Conservation (phyloP, 2,797 vertebrate genomes). For the Agapornis canus region DNA sequence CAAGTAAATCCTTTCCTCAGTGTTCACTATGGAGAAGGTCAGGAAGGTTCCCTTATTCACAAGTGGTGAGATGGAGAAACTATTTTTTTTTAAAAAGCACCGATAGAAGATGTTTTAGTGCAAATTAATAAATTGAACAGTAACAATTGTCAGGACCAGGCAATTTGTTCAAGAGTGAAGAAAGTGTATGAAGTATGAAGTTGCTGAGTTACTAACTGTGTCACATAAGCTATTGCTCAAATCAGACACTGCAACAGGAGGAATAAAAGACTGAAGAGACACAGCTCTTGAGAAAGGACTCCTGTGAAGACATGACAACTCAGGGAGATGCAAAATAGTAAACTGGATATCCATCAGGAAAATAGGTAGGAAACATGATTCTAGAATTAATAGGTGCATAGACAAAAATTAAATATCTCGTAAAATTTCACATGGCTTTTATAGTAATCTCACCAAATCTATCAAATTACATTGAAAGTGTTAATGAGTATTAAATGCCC, state of each 20-base stretch:
- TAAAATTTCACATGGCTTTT: not conserved
- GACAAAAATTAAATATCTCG: not conserved
- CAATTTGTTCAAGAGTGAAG: not conserved
- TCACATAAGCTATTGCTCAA: not conserved
- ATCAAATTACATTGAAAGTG: not conserved
- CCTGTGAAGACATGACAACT: not conserved
- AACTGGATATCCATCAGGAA: not conserved
- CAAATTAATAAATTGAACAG: slow-evolving; percentile 15
- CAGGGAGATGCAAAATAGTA: not conserved
- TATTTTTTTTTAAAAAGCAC: not conserved
- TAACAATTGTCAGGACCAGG: not conserved
- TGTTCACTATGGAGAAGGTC: not conserved
- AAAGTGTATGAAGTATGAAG: not conserved
- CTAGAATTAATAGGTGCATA: not conserved
- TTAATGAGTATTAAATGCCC: not conserved
- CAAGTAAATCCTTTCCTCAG: not conserved
- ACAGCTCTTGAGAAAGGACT: not conserved
- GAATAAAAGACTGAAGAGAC: not conserved
- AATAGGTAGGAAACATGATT: not conserved
- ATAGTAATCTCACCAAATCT: not conserved
- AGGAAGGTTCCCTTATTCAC: not conserved
- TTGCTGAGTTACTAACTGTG: not conserved
- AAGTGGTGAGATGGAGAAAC: not conserved
- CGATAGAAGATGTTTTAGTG: not conserved
- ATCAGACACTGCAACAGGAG: not conserved